phyloP scores from a whole-genome alignment of 1,140 invertebrate genomes.

The Drosophila teissieri region DNA sequence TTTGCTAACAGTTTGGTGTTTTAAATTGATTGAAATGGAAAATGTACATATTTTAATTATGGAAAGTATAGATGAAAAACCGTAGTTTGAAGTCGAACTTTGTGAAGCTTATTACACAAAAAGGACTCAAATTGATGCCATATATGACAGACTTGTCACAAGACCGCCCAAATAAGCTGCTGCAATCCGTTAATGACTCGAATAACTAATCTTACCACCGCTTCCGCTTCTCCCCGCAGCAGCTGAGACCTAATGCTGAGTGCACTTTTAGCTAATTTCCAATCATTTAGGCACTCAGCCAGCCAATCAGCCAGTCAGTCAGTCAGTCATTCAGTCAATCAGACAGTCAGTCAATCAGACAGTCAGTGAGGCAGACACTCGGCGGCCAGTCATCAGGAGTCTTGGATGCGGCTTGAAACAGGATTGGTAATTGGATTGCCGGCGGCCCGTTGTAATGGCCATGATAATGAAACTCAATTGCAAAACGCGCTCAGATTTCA shows the following conservation, averaged over 20 bases:
- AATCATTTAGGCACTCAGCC: slow-evolving; percentile 65
- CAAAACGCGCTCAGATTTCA: slow-evolving; percentile 33
- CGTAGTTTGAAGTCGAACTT: too few relatives aligned
- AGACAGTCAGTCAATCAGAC: slow-evolving; percentile 5
- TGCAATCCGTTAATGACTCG: slow-evolving; percentile 10
- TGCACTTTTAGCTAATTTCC: slow-evolving; percentile 69
- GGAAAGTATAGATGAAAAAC: too few relatives aligned
- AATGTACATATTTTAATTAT: too few relatives aligned
- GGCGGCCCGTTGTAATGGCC: slow-evolving; percentile 50
- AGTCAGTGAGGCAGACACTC: slow-evolving; percentile 27
- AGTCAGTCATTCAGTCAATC: slow-evolving; percentile 26
- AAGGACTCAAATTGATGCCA: background rate
- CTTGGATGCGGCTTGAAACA: slow-evolving; percentile 41
- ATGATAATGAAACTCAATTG: slow-evolving; percentile 45
- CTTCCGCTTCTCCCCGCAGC: background rate
- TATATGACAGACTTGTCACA: background rate
- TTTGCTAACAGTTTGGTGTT: too few relatives aligned
- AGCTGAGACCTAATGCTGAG: slow-evolving; percentile 45
- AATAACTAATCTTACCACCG: slow-evolving; percentile 13
- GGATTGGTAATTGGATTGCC: slow-evolving; percentile 64
- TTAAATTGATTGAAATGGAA: too few relatives aligned
- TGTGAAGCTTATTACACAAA: background rate
- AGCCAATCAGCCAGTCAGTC: slow-evolving; percentile 44
- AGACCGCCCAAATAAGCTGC: background rate
- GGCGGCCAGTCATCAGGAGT: slow-evolving; percentile 23